Base-by-base conservation (phyloP, 1,140 invertebrate genomes). In the Cyclina sinensis region DNA sequence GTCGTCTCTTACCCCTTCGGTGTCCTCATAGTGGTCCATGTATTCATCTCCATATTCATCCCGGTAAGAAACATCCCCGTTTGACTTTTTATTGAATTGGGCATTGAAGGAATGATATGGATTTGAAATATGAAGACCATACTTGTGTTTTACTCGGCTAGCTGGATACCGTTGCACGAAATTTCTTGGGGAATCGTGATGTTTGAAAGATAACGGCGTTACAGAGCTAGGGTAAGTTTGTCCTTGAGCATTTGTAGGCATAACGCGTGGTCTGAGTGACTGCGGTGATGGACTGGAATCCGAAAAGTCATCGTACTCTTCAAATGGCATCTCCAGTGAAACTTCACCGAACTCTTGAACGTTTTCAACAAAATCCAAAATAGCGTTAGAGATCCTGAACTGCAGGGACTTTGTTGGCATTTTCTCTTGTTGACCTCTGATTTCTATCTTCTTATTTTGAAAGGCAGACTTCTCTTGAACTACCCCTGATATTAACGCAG, bases 321-420 rank as follows among this genome's bases (percentile, higher is more conserved):
- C 82, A 54, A 68, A 68, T 12, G 62, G 62, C 48, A 46, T 30
- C 46, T 84, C 65, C 24, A 73, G 24, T 14, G 70, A 78, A 35
- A 86, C 73, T 27, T 87, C 59, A 43, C 85, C 85, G 16, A 87
- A 48, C 7, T 79, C 74, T 54, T 87, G 57, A 18, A 70, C 30
- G 73, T 80, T 79, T 37, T 87, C 74, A 24, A 70, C 43, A 51
- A 87, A 87, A 11, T 87, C 85, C 46, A 80, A 87, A 54, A 87
- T 37, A 14, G 59, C 12, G 16, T 65, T 37, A 46, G 85, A 87
- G 18, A 80, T 48, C 65, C 43, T 30, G 51, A 80, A 87, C n/a
- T 68, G 74, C n/a, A 87, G 14, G 3, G 32, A 18, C 39, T 79
- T 87, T 37, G 85, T 43, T 48, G 76, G 59, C 51, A 87, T 27